phyloP scores from a whole-genome alignment of 1,140 invertebrate species.

The Bombus impatiens region DNA sequence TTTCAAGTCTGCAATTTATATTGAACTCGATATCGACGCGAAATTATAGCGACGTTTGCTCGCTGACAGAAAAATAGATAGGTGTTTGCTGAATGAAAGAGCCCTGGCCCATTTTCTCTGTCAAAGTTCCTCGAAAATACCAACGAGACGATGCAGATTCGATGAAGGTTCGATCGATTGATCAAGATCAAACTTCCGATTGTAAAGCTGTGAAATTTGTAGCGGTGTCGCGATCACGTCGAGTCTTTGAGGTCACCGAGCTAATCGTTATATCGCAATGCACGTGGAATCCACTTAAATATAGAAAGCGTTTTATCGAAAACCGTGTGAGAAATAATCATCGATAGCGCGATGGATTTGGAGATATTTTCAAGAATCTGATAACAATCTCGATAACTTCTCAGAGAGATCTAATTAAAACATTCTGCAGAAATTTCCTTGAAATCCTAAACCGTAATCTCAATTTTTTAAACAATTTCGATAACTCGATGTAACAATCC shows the following conservation, averaged over 20 bases:
- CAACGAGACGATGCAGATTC: conserved; percentile 13
- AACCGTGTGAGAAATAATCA: neutral
- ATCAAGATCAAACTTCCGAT: conserved; percentile 2
- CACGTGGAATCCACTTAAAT: neutral
- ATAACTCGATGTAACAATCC: no score
- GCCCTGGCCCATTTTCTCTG: neutral
- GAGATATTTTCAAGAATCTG: no score
- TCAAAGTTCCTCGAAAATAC: neutral
- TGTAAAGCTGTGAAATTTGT: neutral
- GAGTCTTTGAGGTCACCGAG: neutral
- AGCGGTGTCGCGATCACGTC: neutral
- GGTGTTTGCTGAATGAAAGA: neutral
- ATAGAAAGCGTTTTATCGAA: neutral
- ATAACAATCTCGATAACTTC: no score
- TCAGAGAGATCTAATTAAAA: no score
- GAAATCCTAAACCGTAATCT: no score
- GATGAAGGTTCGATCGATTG: neutral
- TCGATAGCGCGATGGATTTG: neutral
- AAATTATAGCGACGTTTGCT: neutral
- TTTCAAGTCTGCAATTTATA: neutral
- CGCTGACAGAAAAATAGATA: neutral
- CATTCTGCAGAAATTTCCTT: no score
- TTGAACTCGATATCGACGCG: neutral
- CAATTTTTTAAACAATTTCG: no score
- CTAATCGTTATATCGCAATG: neutral